These are phyloP conservation scores for Odontesthes bonariensis DNA, from an alignment of 2,113 vertebrate genomes.

Conservation along the genomic window DNA sequence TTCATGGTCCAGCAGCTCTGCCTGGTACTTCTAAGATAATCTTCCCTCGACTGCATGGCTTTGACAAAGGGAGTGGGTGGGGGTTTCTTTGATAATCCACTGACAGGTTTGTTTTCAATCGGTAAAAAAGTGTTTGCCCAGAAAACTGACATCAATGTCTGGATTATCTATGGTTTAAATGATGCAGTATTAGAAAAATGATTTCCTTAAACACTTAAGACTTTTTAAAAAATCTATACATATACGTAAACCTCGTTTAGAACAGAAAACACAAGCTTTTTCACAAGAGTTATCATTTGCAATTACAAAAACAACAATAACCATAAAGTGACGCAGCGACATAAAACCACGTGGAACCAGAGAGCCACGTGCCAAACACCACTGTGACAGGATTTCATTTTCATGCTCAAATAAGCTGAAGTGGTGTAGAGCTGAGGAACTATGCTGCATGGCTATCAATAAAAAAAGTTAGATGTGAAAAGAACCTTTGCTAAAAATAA, in stretches of 20 bases:
- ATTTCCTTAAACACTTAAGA: background rate
- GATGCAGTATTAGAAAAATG: background rate
- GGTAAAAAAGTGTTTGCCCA: conserved; percentile 66
- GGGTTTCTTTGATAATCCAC: conserved; percentile 84
- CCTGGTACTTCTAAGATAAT: conserved; percentile 92
- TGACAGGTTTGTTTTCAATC: conserved; percentile 84
- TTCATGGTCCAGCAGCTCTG: conserved; percentile 86
- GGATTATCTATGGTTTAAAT: background rate
- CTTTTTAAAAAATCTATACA: background rate
- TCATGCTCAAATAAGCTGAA: conserved; percentile 1
- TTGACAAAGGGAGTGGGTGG: conserved; percentile 15
- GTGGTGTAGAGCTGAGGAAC: conserved; percentile 5
- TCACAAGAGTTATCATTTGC: background rate
- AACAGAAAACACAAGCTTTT: background rate
- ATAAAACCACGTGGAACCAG: conserved; percentile 5
- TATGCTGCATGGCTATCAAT: conserved; percentile 6
- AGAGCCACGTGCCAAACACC: conserved; percentile 16
- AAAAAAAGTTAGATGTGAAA: background rate
- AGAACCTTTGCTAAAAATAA: background rate
- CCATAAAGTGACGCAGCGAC: background rate
- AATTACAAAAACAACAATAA: background rate
- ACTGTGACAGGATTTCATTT: conserved; percentile 17
- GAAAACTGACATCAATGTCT: conserved; percentile 10
- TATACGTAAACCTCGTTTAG: too few relatives aligned
- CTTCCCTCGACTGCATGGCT: conserved; percentile 75